Conservation (phyloP, 37 sponge, comb jelly and placozoan species). For the Halisarca cf. caerulea region DNA sequence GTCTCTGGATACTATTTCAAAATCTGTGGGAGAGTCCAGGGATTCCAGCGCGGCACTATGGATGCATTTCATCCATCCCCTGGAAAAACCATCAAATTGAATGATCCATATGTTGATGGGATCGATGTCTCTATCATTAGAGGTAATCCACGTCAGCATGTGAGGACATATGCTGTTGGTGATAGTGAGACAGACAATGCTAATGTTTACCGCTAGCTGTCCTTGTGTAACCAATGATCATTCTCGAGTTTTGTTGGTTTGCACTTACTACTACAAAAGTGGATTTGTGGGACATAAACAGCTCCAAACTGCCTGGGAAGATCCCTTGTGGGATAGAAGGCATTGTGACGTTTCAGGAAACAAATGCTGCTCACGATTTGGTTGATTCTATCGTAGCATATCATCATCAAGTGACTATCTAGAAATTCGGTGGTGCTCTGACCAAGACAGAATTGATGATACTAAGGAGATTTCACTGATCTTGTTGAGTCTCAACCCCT, state of each 20-base stretch:
- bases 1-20: neutral
- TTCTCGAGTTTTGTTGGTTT: neutral
- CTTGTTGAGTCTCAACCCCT: neutral
- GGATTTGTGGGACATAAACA: neutral
- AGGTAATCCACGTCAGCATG: neutral
- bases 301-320: neutral
- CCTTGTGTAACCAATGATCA: neutral
- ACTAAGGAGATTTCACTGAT: neutral
- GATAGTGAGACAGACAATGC: neutral
- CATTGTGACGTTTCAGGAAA: neutral
- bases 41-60: neutral
- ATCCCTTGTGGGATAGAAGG: slow-evolving; percentile 16
- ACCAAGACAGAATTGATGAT: neutral
- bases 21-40: slow-evolving; percentile 18
- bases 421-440: slow-evolving; percentile 5
- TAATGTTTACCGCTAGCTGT: neutral
- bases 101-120: slow-evolving; percentile 3
- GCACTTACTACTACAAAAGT: neutral
- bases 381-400: neutral
- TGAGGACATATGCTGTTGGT: slow-evolving; percentile 15
- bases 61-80: slow-evolving; percentile 2
- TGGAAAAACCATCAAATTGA: too few relatives aligned
- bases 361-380: slow-evolving; percentile 1
- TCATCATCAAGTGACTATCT: neutral
- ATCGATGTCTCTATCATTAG: slow-evolving; percentile 10